Base-by-base conservation (phyloP, 2,113 vertebrate genomes). In the Oxyura jamaicensis region DNA sequence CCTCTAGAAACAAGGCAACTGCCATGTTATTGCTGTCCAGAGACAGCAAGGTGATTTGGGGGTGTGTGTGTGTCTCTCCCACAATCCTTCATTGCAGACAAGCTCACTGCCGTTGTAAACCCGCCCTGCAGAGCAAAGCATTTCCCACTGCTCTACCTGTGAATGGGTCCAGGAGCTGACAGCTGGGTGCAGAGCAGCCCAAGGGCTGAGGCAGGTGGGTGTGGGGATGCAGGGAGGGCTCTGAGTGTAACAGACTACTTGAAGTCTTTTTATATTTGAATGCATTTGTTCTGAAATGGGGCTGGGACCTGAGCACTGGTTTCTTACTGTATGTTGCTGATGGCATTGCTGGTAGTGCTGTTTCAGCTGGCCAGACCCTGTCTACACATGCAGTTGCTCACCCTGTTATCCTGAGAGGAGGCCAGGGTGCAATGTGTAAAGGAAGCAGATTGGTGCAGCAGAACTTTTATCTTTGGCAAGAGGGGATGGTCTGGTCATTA, bases 61-160 rank as follows among this genome's bases (percentile, higher is more conserved):
- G 79, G 75, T 95, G 76, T 85, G 46, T n/a, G 79, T 77, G 90
- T 77, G 77, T 91, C 3, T 82, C 53, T 93, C 87, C 62, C 71
- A 67, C 59, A 95, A 62, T 96, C 95, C 95, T 98, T 98, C 97
- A 98, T 97, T 97, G 98, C 97, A 98, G 97, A 97, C 91, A 59
- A 29, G 4, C 53, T 83, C 59, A 23, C 39, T 91, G 58, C 53
- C 7, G 1, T 33, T 86, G 69, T 35, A 75, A 89, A 69, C 28
- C 31, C 35, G 7, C 28, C 6, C n/a, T 55, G 66, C 33, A 41
- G 29, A 53, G 13, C 48, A 88, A 86, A 90, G 15, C 17, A 13
- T 41, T 83, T 90, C 8, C 28, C 23, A 48, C 66, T 84, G 25
- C 28, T 80, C 56, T 2, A 2, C 53, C 44, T 65, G 8, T 75